Evolutionary conservation across 2,888 invertebrate genomes (phyloP), one percentile per base, ranked within the genome.

Genomic region (Amblyjoppa fuscipennis): DNA sequence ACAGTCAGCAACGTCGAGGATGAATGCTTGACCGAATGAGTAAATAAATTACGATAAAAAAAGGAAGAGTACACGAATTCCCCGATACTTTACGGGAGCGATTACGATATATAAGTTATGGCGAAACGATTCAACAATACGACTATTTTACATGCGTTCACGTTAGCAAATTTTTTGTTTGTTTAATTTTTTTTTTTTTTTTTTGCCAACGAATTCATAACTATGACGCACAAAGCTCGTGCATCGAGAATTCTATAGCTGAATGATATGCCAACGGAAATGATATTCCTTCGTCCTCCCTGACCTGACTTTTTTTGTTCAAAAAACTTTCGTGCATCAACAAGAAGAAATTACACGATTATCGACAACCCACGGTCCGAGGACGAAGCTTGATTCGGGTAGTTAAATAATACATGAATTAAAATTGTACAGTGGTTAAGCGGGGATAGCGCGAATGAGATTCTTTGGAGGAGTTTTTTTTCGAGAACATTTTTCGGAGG

Each of bases 391-490:
- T 87, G 84, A 89, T 85, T 79, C 77, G 83, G 88, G 91, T 89
- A 89, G 84, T 90, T 91, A 91, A 91, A 93, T 91, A 91, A 92
- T 90, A 89, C 87, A 88, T 85, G 89, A 87, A 88, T 84, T 85
- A 28, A 49, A 80, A 89, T 87, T 87, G 74, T 78, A 74, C 70
- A 75, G 85, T 89, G 82, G 83, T 91, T 90, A 90, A 25, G 87
- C 88, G 89, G 88, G 86, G 77, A 53, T 68, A 75, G 77, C 74
- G 76, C 82, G 76, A 80, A 83, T 76, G 80, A 88, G 91, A 93
- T 93, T 94, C 94, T 94, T 94, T 94, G 94, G 94, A 94, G 92
- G 89, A 89, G 90, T 90, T 91, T 86, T 91, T 56, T 73, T 88
- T 85, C 81, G 83, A 61, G 61, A 77, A 79, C 69, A 4, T 75